Base-by-base conservation (phyloP, 2,113 vertebrate species). In the Alligator mississippiensis region DNA sequence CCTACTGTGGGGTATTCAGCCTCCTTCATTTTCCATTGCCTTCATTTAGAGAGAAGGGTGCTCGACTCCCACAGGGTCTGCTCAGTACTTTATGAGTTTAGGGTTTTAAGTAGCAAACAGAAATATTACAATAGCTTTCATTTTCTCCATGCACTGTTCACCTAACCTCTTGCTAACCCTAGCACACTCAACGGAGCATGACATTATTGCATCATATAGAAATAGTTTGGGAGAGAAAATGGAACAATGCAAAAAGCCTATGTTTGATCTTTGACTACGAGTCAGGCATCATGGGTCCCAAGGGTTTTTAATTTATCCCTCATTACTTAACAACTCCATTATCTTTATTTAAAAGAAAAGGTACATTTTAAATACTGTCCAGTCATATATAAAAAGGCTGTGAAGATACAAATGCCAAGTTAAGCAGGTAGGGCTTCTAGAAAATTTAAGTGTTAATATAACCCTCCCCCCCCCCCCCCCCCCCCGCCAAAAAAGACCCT, bases 21-120 rank as follows among this genome's bases (percentile, higher is more conserved):
- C 15, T 19, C 28, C 25, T 72, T 79, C 1, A 0, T 15, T 30
- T 17, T 4, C 2, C 25, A 54, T 22, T 47, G 28, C 9, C 12
- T 3, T 21, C 30, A 72, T 72, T 47, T 47, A 21, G 21, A 24
- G 70, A 22, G 38, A 57, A 0, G 2, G 19, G 21, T 27, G 1
- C 27, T 55, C 59, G 21, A 3, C 38, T 22, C 66, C 66, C 25
- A 9, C 4, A 25, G 55, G 22, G 68, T 21, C 25, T 4, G 4
- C 61, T 76, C 60, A 78, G 38, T 62, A 24, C 6, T 14, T 72
- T 15, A 22, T 11, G 47, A 54, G 57, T 24, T 0, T 1, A 78
- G 27, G 17, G 54, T 28, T 75, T 85, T n/a, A 58, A 60, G 60
- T 12, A 72, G 25, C 34, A 80, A 64, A 87, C 25, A 1, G 11